These are phyloP conservation scores for Dromiciops gliroides DNA, from an alignment of 2,113 vertebrate genomes.

Conservation along the genomic window DNA sequence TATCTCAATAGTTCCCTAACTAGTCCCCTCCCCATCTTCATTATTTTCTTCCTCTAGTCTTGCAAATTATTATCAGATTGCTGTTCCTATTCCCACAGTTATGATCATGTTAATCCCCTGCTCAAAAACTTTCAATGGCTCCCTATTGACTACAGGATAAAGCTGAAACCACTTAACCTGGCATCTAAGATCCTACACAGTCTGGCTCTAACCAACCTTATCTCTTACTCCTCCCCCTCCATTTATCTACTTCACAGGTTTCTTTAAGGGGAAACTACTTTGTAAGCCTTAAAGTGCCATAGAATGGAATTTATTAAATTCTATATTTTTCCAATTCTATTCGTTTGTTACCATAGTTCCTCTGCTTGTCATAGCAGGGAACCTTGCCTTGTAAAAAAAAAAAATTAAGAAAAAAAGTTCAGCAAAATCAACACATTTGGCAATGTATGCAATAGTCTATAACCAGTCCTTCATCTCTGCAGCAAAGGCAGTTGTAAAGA, in stretches of 20 bases:
- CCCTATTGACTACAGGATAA: too few species aligned
- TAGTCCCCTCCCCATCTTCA: neutral
- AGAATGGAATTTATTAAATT: neutral
- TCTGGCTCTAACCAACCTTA: neutral
- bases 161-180: neutral
- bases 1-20: too few species aligned
- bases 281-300: neutral
- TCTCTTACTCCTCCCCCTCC: neutral
- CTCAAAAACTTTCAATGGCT: neutral
- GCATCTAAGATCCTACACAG: neutral
- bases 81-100: neutral
- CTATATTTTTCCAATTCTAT: neutral
- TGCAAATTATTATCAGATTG: neutral
- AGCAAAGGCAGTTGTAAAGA: too few species aligned
- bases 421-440: too few species aligned
- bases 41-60: neutral
- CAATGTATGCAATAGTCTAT: too few species aligned
- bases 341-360: too few species aligned
- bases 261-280: neutral
- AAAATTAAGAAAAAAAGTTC: too few species aligned
- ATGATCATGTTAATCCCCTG: neutral
- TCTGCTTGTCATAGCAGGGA: too few species aligned
- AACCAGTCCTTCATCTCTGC: too few species aligned
- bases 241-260: neutral
- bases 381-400: too few species aligned